phyloP scores from a whole-genome alignment of 2,113 vertebrate species.

The Phoxinus phoxinus region DNA sequence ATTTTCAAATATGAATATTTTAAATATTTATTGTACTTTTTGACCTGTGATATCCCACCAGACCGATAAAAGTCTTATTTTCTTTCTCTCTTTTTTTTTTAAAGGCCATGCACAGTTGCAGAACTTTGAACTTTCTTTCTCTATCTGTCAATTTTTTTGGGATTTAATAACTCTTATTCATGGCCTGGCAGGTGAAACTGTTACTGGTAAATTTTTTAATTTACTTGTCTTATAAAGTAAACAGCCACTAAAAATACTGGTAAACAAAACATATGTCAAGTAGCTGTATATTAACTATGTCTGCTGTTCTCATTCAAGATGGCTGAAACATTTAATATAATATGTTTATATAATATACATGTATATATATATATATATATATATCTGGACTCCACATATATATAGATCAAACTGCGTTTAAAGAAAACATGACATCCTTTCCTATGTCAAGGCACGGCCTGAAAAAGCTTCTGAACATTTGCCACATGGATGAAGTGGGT shows the following conservation, averaged over 20 bases:
- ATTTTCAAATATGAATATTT: background rate
- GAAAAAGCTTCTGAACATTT: conserved; percentile 59
- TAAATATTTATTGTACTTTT: background rate
- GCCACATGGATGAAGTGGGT: conserved; percentile 60
- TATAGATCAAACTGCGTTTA: conserved; percentile 5
- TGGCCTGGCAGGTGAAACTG: background rate
- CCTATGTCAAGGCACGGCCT: background rate
- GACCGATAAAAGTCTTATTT: background rate
- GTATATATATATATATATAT: too few species aligned
- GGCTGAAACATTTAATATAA: conserved; percentile 25
- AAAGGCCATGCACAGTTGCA: background rate
- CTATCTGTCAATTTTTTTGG: background rate
- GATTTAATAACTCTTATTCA: background rate
- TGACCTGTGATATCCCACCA: background rate
- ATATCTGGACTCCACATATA: too few species aligned
- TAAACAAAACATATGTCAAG: background rate
- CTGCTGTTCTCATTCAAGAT: background rate
- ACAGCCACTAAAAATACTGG: background rate
- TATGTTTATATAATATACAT: too few species aligned
- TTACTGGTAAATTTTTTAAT: background rate
- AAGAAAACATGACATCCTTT: conserved; percentile 22
- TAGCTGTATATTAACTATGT: background rate
- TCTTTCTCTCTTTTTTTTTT: background rate
- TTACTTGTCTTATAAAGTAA: background rate
- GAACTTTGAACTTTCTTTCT: background rate